phyloP scores from a whole-genome alignment of 2,797 vertebrate species.

The Sparidentex hasta region DNA sequence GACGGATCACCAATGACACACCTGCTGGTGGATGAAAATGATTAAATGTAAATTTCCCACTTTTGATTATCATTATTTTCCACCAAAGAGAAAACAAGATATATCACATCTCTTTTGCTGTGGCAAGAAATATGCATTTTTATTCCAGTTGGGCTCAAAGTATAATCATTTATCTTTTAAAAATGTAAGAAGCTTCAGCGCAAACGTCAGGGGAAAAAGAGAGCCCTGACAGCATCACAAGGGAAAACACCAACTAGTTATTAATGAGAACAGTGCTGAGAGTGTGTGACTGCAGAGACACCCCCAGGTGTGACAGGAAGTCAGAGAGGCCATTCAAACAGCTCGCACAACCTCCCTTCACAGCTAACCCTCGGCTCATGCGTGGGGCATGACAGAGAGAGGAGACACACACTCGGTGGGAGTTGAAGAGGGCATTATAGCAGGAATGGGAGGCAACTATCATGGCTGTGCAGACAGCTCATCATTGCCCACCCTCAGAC shows the following conservation, averaged over 20 bases:
- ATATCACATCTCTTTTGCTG: slow-evolving; percentile 2
- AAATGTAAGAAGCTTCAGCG: slow-evolving; percentile 16
- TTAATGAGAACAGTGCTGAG: slow-evolving; percentile 37
- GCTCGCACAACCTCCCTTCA: slow-evolving; percentile 24
- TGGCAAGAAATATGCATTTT: slow-evolving; percentile 3
- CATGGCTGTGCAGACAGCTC: slow-evolving; percentile 58
- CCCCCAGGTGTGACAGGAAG: slow-evolving; percentile 28
- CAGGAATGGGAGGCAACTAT: slow-evolving; percentile 59
- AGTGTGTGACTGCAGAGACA: slow-evolving; percentile 31
- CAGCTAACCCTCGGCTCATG: slow-evolving; percentile 22
- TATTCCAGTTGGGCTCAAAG: background rate
- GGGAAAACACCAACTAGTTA: slow-evolving; percentile 50
- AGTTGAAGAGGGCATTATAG: slow-evolving; percentile 37
- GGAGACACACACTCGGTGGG: slow-evolving; percentile 40
- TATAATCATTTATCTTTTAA: slow-evolving; percentile 9
- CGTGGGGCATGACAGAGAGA: slow-evolving; percentile 29
- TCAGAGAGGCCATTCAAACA: slow-evolving; percentile 38
- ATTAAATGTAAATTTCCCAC: background rate
- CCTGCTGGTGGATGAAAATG: background rate
- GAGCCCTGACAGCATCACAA: slow-evolving; percentile 19
- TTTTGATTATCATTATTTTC: slow-evolving; percentile 19
- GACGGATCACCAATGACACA: slow-evolving; percentile 6
- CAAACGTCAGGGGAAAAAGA: slow-evolving; percentile 11
- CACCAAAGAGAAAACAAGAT: slow-evolving; percentile 6
- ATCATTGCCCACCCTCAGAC: slow-evolving; percentile 57